Evolutionary conservation across 2,888 invertebrate genomes (phyloP), one percentile per base, ranked within the genome.

Genomic region (Uloborus plumipes): DNA sequence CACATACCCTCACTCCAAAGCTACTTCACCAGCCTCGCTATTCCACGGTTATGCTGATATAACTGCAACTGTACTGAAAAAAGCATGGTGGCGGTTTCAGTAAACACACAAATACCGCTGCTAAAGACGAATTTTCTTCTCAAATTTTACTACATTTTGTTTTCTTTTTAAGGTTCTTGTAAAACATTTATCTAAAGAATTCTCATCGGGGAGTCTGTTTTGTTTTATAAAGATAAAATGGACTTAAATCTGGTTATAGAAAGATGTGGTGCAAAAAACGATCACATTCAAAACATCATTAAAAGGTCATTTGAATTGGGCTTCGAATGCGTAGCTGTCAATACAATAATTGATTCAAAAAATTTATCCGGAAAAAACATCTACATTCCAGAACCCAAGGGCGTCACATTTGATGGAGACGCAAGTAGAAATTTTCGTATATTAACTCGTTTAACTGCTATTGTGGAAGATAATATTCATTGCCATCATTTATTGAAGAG

Each of bases 271-370:
- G 58, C 14, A 15, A 31, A 49, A 50, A 51, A 31, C 15, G 55
- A 49, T 39, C 26, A 49, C 14, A 50, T 77, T 15, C 61, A 50
- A 59, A 22, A 16, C 1, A 26, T 64, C n/a, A 20, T 83, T 39
- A 47, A 77, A 49, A 55, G 65, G 39, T 58, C 82, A 4, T 77
- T 59, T 55, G 82, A 83, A 31, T 62, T 83, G n/a, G 82, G 77
- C 16, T 83, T 53, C 55, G 72, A 69, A 50, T 72, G 67, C 55
- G 77, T 83, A 14, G 82, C 82, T 15, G 26, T 83, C 13, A 83
- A 83, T 64, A 83, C 82, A 1, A 20, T 77, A n/a, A n/a, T 83
- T 22, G 55, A 72, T n/a, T 72, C 72, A 1, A 59, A 61, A 2
- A 22, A 62, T 18, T 61, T 83, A 7, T 51, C 55, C 4, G 77